A percentile compares a stretch with the other conserved stretches of the same genome.
These are phyloP conservation scores for Orchesella flavescens DNA, from an alignment of 2,888 invertebrate genomes.

Conservation along the genomic window DNA sequence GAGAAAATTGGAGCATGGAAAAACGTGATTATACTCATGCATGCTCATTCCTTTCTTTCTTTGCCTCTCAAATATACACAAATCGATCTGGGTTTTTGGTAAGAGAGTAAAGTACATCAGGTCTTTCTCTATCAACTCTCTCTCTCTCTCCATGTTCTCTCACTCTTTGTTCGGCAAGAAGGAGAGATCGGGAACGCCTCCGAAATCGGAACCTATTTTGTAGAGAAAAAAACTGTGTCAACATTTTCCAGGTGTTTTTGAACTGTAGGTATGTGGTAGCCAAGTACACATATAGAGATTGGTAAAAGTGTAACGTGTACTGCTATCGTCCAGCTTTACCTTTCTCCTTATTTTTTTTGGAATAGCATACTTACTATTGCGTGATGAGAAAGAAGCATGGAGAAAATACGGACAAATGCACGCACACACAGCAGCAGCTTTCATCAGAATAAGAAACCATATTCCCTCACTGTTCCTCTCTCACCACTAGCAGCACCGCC, in stretches of 20 bases:
- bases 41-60: not conserved
- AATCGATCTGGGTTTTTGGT: not conserved
- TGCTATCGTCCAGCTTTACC: too few species aligned
- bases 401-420: conserved; percentile 50
- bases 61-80: not conserved
- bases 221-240: conserved; percentile 34
- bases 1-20: conserved; percentile 48
- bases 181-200: conserved; percentile 45
- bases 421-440: conserved; percentile 37
- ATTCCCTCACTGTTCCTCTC: not conserved
- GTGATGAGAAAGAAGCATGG: conserved; percentile 50
- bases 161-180: not conserved
- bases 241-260: not conserved
- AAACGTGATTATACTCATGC: conserved; percentile 47
- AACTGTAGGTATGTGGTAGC: too few species aligned
- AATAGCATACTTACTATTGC: too few species aligned
- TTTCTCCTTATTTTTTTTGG: too few species aligned
- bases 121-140: not conserved
- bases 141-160: conserved; percentile 2
- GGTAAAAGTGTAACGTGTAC: too few species aligned
- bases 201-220: conserved; percentile 45
- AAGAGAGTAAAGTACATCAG: not conserved
- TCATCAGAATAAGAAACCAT: conserved; percentile 20
- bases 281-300: too few species aligned
- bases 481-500: too few species aligned